These are phyloP conservation scores for Odontesthes bonariensis DNA, from an alignment of 2,113 vertebrate genomes.

Conservation along the genomic window DNA sequence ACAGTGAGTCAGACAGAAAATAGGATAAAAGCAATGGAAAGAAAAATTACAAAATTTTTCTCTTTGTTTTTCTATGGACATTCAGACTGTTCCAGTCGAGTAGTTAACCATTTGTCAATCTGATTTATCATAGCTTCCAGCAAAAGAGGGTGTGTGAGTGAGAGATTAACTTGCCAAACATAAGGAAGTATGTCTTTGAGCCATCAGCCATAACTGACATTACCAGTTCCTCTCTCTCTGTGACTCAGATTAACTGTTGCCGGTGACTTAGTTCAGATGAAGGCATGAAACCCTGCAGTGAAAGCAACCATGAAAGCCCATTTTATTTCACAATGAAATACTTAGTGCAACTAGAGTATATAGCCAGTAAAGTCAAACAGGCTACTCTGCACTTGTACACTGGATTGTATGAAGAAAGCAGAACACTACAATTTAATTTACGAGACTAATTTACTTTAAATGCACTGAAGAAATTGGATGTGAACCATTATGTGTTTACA, in stretches of 20 bases:
- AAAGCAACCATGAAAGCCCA: constrained; percentile 39
- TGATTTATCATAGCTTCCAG: constrained; percentile 65
- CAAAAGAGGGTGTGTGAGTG: constrained; percentile 39
- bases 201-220: constrained; percentile 69
- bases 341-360: background rate
- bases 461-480: background rate
- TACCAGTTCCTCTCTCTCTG: constrained; percentile 52
- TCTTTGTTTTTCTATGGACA: constrained; percentile 26
- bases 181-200: constrained; percentile 60
- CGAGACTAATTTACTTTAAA: background rate
- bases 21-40: constrained; percentile 3
- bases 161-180: constrained; percentile 50
- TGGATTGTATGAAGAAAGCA: constrained; percentile 1
- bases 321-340: constrained; percentile 38
- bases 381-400: background rate
- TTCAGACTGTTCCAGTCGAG: constrained; percentile 44
- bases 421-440: background rate
- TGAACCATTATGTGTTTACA: background rate
- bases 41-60: constrained; percentile 20
- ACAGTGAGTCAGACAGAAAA: background rate
- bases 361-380: background rate
- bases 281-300: constrained; percentile 22
- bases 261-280: constrained; percentile 27
- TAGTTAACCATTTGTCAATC: constrained; percentile 63
- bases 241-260: constrained; percentile 60